These are phyloP conservation scores for Peromyscus leucopus DNA, from an alignment of 2,113 vertebrate species.

Conservation along the genomic window DNA sequence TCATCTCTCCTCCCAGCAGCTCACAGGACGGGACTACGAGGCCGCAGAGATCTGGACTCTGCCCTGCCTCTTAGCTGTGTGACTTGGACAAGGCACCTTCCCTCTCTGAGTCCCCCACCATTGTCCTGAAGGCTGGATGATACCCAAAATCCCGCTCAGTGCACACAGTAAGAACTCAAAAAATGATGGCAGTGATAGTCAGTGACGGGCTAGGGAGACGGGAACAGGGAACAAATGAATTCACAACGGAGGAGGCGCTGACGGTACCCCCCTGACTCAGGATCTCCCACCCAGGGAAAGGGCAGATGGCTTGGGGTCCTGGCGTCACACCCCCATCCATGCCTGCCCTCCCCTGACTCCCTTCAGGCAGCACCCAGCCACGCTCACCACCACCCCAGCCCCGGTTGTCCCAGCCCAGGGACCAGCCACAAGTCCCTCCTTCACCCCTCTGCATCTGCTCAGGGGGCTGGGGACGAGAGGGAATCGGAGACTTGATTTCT, in stretches of 20 bases:
- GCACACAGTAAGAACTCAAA: background rate
- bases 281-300: background rate
- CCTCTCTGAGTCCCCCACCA: background rate
- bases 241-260: background rate
- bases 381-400: background rate
- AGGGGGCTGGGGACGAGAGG: constrained; percentile 65
- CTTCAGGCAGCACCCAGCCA: background rate
- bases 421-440: background rate
- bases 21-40: background rate
- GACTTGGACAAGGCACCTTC: background rate
- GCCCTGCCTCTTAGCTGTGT: background rate
- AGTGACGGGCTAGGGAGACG: background rate
- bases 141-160: background rate
- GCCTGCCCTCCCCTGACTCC: background rate
- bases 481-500: constrained; percentile 88
- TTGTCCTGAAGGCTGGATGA: background rate
- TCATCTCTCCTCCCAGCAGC: background rate
- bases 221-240: too few species aligned
- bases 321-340: accelerated
- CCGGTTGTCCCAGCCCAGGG: background rate
- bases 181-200: background rate
- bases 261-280: background rate
- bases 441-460: constrained; percentile 82
- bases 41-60: background rate
- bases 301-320: background rate